Evolutionary conservation across 2,113 vertebrate genomes (phyloP), one percentile per base, ranked within the genome.

Genomic region (Typhlomys cinereus): DNA sequence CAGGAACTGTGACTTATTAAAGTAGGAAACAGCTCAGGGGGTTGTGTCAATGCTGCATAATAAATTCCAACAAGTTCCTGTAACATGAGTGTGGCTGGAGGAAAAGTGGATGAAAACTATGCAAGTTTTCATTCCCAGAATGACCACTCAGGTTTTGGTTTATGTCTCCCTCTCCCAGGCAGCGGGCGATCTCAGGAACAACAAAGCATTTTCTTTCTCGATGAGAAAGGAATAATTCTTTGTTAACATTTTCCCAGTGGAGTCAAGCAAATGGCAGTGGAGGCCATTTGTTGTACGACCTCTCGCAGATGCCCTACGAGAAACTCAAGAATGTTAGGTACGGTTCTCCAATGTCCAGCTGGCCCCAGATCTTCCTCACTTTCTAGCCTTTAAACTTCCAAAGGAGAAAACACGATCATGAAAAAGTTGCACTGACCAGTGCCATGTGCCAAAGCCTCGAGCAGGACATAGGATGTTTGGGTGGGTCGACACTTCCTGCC

Each of bases 1-100:
- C 54, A 93, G 85, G 76, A 52, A 74, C 92, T 64, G 46, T 82
- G 92, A 71, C 88, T 93, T 54, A 76, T 70, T 82, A 67, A 20
- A 54, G 50, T n/a, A 52, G 44, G 75, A 36, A 88, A 71, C n/a
- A 73, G n/a, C 69, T 89, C 74, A 57, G 6, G 34, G 71, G 11
- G 11, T 18, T 31, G 75, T 76, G 69, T 14, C 67, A 85, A 82
- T 25, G 6, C 48, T 27, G 34, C 5, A 1, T 23, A 52, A 71
- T 83, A 59, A 46, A 87, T 82, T 83, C 41, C 67, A 88, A 64
- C 67, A 23, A 61, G 62, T 25, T 87, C 41, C 73, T 50, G 52
- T 46, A 50, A 57, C 31, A 62, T 15, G 34, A 91, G 94, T 81
- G 69, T 48, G 52, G 61, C 74, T 89, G 36, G 31, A n/a, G 4